These are phyloP conservation scores for Campoletis sonorensis DNA, from an alignment of 1,140 invertebrate genomes.

Conservation along the genomic window DNA sequence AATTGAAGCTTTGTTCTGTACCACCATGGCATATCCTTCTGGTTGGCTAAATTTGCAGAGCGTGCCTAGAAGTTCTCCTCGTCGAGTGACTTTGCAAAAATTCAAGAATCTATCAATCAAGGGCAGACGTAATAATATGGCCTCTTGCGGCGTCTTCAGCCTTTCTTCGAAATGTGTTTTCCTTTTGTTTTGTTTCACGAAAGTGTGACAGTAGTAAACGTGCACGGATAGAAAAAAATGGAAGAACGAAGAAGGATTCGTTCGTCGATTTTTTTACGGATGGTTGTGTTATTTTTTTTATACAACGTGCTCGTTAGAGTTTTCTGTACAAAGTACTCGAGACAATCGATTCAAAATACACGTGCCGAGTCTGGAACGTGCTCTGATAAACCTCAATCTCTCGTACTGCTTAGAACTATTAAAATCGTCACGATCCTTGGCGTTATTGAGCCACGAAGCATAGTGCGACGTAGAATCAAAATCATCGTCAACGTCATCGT, in stretches of 20 bases:
- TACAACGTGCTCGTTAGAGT: conserved; percentile 30
- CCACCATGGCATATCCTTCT: too few species aligned
- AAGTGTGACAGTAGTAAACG: conserved; percentile 27
- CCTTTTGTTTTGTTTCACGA: conserved; percentile 34
- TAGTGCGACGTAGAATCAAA: background rate
- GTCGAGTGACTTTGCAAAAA: background rate
- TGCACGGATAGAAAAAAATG: conserved; percentile 9
- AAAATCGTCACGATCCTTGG: background rate
- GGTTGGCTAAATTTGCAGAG: background rate
- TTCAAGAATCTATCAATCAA: background rate
- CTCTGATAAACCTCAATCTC: conserved; percentile 36
- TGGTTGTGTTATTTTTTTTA: conserved; percentile 20
- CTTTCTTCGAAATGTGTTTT: conserved; percentile 42
- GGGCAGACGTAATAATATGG: conserved; percentile 45
- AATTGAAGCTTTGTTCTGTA: too few species aligned
- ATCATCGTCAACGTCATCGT: conserved; percentile 10
- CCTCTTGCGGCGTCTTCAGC: conserved; percentile 61
- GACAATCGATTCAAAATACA: conserved; percentile 59
- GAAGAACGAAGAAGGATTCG: background rate
- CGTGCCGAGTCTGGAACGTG: conserved; percentile 43
- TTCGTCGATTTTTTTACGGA: background rate
- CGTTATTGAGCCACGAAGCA: background rate
- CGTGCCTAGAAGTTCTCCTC: background rate
- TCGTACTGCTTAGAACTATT: conserved; percentile 35
- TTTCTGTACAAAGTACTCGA: conserved; percentile 38